Evolutionary conservation across 2,113 vertebrate species (phyloP), one percentile per base, ranked within the genome.

Genomic region (Rhinoderma darwinii): DNA sequence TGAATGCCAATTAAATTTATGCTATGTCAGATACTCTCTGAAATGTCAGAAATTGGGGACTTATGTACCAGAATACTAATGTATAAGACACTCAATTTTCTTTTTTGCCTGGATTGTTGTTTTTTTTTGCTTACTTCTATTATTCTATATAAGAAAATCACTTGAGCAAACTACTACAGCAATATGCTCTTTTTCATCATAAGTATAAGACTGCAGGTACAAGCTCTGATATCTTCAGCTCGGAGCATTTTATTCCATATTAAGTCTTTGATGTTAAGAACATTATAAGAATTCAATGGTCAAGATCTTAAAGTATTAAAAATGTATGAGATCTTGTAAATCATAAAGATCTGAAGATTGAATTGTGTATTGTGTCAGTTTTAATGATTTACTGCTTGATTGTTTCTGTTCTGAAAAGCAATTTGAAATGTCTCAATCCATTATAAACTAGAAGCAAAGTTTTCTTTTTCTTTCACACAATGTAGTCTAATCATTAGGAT

Each of bases 321-420:
- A 51, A 79, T 79, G 18, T 32, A 56, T 80, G 12, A n/a, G 6
- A 39, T 59, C 11, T 39, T 41, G 20, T 80, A 25, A 41, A 56
- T n/a, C 32, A n/a, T 80, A 17, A 56, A 61, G 32, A 59, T 8
- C 22, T 9, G 35, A 70, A 37, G 9, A 61, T 80, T 25, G 35
- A 59, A 80, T 56, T 35, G 47, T 47, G n/a, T 59, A 25, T 41
- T 12, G n/a, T 59, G 77, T 59, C 51, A 39, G 32, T 59, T 59
- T 80, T 80, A 80, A 80, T 80, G 77, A 79, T 56, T 79, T 32
- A 17, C 8, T 1, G 47, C 47, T 25, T 59, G 47, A 56, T 79
- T 32, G 20, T 59, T 18, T 12, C 59, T 25, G 17, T 5, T 56
- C 50, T 56, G 30, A 59, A 56, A 59, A 79, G 50, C 76, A 61